Conservation (phyloP, 2,888 invertebrate genomes). For the Andrena trimmerana region DNA sequence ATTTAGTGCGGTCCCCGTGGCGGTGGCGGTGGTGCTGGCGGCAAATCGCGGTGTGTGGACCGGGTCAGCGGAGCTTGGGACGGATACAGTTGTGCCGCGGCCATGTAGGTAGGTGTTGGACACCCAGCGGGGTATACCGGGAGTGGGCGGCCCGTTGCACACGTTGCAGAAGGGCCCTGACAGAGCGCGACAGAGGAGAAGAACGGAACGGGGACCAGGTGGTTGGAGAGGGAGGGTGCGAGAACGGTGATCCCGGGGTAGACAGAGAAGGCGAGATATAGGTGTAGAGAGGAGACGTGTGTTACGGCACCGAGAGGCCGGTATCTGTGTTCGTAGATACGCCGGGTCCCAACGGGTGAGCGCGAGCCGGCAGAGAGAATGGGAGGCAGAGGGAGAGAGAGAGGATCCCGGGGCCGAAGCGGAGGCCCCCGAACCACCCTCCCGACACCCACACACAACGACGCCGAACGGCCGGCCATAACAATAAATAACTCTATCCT, state of each 20-base stretch:
- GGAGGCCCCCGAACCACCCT: conserved; percentile 71
- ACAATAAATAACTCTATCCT: conserved; percentile 84
- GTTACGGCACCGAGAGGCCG: conserved; percentile 75
- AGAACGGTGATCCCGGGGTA: conserved; percentile 20
- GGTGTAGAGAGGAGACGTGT: conserved; percentile 68
- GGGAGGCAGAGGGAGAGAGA: conserved; percentile 38
- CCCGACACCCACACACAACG: conserved; percentile 81
- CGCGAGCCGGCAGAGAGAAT: conserved; percentile 18
- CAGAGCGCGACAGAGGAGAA: conserved; percentile 63
- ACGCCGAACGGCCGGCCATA: conserved; percentile 80
- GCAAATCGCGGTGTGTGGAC: conserved; percentile 71
- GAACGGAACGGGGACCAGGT: conserved; percentile 27
- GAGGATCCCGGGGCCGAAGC: conserved; percentile 67
- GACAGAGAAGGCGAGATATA: conserved; percentile 35
- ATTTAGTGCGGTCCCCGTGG: conserved; percentile 79
- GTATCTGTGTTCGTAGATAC: conserved; percentile 80
- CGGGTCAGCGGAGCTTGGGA: conserved; percentile 71
- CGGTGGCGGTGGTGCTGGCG: conserved; percentile 52
- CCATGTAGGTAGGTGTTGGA: conserved; percentile 84
- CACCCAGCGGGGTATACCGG: conserved; percentile 83
- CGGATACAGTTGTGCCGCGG: conserved; percentile 78
- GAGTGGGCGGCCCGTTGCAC: conserved; percentile 81
- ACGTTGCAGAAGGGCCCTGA: conserved; percentile 73
- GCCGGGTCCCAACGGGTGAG: conserved; percentile 64
- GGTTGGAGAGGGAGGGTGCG: conserved; percentile 41